Conservation (phyloP, 2,888 invertebrate genomes). For the Ganaspis brasiliensis region DNA sequence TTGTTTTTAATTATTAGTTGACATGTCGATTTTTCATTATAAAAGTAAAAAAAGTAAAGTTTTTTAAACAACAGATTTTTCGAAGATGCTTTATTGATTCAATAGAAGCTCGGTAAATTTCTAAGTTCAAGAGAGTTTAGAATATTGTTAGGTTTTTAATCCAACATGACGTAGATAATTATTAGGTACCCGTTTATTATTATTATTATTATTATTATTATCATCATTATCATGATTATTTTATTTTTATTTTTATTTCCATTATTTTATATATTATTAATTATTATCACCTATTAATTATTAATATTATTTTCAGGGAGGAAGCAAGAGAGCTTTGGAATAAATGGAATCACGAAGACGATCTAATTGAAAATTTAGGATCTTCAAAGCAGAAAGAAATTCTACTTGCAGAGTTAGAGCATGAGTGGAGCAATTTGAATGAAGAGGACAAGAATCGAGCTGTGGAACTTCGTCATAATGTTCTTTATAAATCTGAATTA, state of each 20-base stretch:
- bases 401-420: slow-evolving; percentile 70
- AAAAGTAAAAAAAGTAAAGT: no score
- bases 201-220: no score
- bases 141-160: no score
- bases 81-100: no score
- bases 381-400: slow-evolving; percentile 65
- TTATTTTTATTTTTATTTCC: no score
- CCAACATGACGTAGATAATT: no score
- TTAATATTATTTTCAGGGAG: slow-evolving; percentile 66
- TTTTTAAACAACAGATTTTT: no score
- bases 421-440: slow-evolving; percentile 73
- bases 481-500: slow-evolving; percentile 59
- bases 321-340: slow-evolving; percentile 75
- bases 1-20: neutral
- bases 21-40: no score
- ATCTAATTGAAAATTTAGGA: slow-evolving; percentile 62
- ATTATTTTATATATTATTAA: neutral
- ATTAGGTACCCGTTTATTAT: no score
- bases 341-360: slow-evolving; percentile 74
- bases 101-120: no score
- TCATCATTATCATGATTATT: no score
- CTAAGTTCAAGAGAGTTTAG: no score
- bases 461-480: slow-evolving; percentile 65
- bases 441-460: slow-evolving; percentile 71
- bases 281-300: slow-evolving; percentile 13